Evolutionary conservation across 2,797 vertebrate species (phyloP).

Genomic region (Sardinella longiceps): DNA sequence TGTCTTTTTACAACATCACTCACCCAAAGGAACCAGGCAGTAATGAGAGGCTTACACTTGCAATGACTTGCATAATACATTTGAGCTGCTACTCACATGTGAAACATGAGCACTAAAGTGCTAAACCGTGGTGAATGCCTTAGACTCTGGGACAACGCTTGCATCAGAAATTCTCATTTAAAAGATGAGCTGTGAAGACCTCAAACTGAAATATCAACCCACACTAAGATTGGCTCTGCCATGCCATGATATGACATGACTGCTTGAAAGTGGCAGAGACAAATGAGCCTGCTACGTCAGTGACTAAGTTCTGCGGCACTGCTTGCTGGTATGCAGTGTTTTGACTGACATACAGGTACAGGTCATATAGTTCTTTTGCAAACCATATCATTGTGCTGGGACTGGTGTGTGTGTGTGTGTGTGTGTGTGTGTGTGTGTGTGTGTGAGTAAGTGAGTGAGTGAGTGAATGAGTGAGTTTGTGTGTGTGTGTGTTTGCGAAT

Average conservation of each 20-base stretch:
- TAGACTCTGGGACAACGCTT: not conserved
- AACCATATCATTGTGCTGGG: not conserved
- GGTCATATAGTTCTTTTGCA: not conserved
- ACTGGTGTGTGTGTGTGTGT: not conserved
- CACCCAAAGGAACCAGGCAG: not conserved
- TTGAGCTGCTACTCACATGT: not conserved
- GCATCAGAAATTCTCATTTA: conserved; percentile 1
- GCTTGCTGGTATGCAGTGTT: conserved; percentile 23
- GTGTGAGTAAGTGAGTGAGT: not conserved
- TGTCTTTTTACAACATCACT: not conserved
- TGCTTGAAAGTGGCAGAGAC: not conserved
- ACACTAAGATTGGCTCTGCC: not conserved
- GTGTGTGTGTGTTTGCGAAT: not conserved
- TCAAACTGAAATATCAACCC: not conserved
- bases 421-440: too few species aligned
- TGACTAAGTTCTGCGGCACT: not conserved
- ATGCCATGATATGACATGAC: not conserved
- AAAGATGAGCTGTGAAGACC: not conserved
- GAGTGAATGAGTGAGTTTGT: not conserved
- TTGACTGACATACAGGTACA: not conserved
- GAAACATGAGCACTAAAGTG: not conserved
- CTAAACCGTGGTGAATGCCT: not conserved
- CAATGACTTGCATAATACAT: conserved; percentile 18
- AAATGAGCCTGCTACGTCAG: not conserved
- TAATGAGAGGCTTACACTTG: conserved; percentile 5